Base-by-base conservation (phyloP, 2,797 vertebrate species). In the Diplodus puntazzo region DNA sequence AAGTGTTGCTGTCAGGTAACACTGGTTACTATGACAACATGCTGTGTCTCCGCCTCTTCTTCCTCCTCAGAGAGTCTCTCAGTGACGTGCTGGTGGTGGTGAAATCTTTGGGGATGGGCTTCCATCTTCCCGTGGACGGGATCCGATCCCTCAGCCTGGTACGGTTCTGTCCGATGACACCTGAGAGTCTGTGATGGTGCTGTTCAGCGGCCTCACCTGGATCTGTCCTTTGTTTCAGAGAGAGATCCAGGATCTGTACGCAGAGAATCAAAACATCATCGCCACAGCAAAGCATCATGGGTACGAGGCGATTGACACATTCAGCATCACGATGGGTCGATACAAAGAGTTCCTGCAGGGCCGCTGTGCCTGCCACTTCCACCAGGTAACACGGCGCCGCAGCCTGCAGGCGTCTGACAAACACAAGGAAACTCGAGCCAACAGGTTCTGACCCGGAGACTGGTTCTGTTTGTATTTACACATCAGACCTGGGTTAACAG, bases 261-360 rank as follows among this genome's bases (percentile, higher is more conserved):
- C 83, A 23, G 94, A 97, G 92, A 99, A 99, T 66, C 30, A 75
- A 21, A 70, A 96, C 70, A 96, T 99, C 90, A 88, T 99, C 79
- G 79, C 93, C 69, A 90, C 94, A n/a, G 97, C 98, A 79, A 96
- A 95, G 90, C 90, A 83, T 11, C 92, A 96, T 17, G 96, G 97
- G 63, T 99, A 96, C 69, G 96, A 99, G 94, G 97, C 93, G 52
- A 95, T 99, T 12, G 98, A 99, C 93, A 99, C 98, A 0, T 96
- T 99, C 81, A 88, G 94, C 77, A 93, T 99, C 89, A 99, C 98
- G 0, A 96, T 98, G 97, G 98, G 98, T 8, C 96, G 98, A 12
- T 95, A 97, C 89, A 98, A 97, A 76, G 98, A 99, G 91, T 99
- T 99, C 85, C 94, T 99, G 69, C 97, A 97, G 88, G 98, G 98